Evolutionary conservation across 1,140 invertebrate genomes (phyloP), one percentile per base, ranked within the genome.

Genomic region (Chlorops oryzae): DNA sequence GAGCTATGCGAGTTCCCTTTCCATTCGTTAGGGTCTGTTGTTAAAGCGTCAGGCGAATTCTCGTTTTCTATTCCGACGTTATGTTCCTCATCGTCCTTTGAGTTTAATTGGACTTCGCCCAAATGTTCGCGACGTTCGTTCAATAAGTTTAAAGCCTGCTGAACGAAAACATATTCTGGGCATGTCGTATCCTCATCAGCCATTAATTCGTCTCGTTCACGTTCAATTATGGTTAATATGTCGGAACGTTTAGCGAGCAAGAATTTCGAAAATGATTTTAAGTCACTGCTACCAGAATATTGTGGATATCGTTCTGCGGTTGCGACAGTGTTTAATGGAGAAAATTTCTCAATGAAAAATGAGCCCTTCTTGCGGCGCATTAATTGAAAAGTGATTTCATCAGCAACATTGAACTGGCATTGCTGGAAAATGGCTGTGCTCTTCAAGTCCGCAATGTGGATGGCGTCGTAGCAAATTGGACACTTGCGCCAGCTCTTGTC

Each of bases 361-460:
- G 85, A 88, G 15, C 85, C 87, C 56, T 86, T 84, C 55, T 85
- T 79, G 20, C 91, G 83, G 59, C 86, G 86, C 85, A 98, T 96
- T 53, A 97, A 74, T 56, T 84, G 82, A 75, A 98, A 81, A 24
- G 80, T 86, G 18, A 97, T 83, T 20, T 74, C 74, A 51, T 88
- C 83, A 38, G 83, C 86, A 52, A 85, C 77, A 52, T 81, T 81
- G 47, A 81, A 78, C 1, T 77, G 73, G n/a, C 27, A 46, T 45
- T 58, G 67, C 51, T 70, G 67, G 9, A 61, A 54, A 47, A 70
- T 70, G 64, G 71, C 61, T 80, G 79, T 45, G 76, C 76, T 61
- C 44, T 70, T 71, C 6, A 72, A 52, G 39, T 72, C 69, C 15
- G 52, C 57, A 0, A 59, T 59, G 56, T 85, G 75, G 44, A 95